phyloP scores from a whole-genome alignment of 2,113 vertebrate species.

The Pongo pygmaeus region DNA sequence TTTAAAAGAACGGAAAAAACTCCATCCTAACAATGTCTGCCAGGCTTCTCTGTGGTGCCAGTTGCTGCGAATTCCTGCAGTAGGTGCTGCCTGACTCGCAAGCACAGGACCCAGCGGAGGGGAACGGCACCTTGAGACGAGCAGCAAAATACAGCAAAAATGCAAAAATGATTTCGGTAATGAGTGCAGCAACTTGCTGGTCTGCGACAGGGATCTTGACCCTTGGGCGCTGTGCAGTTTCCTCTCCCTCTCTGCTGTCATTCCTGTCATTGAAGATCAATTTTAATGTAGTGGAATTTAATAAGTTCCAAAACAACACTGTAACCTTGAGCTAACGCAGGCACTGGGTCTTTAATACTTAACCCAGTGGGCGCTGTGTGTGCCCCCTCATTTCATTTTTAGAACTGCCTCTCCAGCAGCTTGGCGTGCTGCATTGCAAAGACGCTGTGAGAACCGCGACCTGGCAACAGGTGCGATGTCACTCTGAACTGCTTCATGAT shows the following conservation, averaged over 20 bases:
- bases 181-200: fast-evolving
- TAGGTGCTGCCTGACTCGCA: no score
- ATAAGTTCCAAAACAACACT: not conserved
- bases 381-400: not conserved
- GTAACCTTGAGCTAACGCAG: not conserved
- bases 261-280: not conserved
- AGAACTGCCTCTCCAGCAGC: not conserved
- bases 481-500: not conserved
- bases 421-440: not conserved
- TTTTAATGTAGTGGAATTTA: not conserved
- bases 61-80: fast-evolving
- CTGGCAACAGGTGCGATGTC: not conserved
- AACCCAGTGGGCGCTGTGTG: not conserved
- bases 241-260: no score
- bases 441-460: not conserved
- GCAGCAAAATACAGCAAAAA: fast-evolving
- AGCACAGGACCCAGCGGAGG: not conserved
- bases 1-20: not conserved
- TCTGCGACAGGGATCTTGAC: fast-evolving
- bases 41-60: no score
- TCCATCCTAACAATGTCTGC: fast-evolving
- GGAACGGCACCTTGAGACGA: not conserved
- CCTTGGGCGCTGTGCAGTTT: fast-evolving
- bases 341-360: not conserved
- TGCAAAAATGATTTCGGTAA: not conserved